These are phyloP conservation scores for Enteromius fasciolatus DNA, from an alignment of 2,797 vertebrate species.

Conservation along the genomic window DNA sequence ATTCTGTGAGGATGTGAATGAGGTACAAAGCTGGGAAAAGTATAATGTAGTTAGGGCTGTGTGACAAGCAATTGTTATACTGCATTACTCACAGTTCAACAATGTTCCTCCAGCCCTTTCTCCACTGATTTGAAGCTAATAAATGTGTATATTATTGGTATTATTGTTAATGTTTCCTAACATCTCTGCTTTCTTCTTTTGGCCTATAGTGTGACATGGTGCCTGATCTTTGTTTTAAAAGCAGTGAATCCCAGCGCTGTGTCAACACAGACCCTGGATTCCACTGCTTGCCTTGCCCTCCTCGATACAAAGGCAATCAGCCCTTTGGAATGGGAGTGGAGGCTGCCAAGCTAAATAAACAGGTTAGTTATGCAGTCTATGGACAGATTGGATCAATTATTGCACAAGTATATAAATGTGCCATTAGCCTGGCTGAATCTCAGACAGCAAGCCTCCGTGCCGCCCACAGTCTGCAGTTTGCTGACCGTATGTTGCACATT, in stretches of 20 bases:
- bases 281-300: slow-evolving; percentile 94
- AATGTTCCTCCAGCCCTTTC: not conserved
- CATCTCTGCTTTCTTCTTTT: slow-evolving; percentile 3
- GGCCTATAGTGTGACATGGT: slow-evolving; percentile 87
- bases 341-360: slow-evolving; percentile 87
- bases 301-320: slow-evolving; percentile 93
- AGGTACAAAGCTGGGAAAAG: slow-evolving; percentile 77
- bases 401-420: not conserved
- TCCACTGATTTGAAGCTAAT: not conserved
- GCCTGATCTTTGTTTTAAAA: slow-evolving; percentile 89
- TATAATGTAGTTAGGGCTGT: slow-evolving; percentile 40
- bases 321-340: slow-evolving; percentile 92
- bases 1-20: slow-evolving; percentile 92
- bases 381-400: slow-evolving; percentile 15
- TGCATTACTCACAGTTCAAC: not conserved
- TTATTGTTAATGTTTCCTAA: not conserved
- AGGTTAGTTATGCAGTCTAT: slow-evolving; percentile 75
- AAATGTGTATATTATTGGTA: not conserved
- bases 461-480: slow-evolving; percentile 7
- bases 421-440: not conserved
- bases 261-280: slow-evolving; percentile 94
- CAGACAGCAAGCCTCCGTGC: not conserved
- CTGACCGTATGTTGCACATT: not conserved
- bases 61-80: not conserved
- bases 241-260: slow-evolving; percentile 84